Conservation (phyloP, 2,113 vertebrate species). For the Lanius collurio region DNA sequence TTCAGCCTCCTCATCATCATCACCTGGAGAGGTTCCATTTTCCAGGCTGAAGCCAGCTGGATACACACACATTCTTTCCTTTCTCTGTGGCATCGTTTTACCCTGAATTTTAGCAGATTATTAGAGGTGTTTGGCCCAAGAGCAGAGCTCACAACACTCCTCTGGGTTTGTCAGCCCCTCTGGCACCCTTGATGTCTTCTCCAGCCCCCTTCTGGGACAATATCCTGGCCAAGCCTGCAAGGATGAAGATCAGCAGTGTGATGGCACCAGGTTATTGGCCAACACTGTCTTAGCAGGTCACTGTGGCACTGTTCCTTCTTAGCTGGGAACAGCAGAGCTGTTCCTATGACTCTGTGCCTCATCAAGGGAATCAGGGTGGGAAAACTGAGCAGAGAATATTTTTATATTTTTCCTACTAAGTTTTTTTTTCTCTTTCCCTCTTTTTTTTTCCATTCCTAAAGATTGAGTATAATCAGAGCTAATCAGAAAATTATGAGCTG, state of each 20-base stretch:
- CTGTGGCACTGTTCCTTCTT: not conserved
- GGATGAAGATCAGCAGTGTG: not conserved
- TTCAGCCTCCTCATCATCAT: not conserved
- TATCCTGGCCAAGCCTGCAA: not conserved
- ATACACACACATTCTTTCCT: not conserved
- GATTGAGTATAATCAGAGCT: constrained; percentile 84
- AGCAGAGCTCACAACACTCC: not conserved
- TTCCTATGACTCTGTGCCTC: not conserved
- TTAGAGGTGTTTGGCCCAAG: not conserved
- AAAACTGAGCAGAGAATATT: constrained; percentile 19
- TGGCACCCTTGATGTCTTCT: not conserved
- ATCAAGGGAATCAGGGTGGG: not conserved
- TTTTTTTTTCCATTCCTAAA: constrained; percentile 59
- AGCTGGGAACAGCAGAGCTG: not conserved
- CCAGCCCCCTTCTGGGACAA: not conserved
- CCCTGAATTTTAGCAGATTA: not conserved
- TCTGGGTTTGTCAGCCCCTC: not conserved
- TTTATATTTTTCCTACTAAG: constrained; percentile 9
- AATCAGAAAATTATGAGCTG: constrained; percentile 89
- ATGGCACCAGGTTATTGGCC: not conserved
- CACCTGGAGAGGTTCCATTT: not conserved
- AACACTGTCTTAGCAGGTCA: not conserved
- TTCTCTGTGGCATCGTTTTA: not conserved
- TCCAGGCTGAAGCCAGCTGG: not conserved
- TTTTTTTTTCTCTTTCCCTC: constrained; percentile 1